These are phyloP conservation scores for Symphodus melops DNA, from an alignment of 2,113 vertebrate species.

Conservation along the genomic window DNA sequence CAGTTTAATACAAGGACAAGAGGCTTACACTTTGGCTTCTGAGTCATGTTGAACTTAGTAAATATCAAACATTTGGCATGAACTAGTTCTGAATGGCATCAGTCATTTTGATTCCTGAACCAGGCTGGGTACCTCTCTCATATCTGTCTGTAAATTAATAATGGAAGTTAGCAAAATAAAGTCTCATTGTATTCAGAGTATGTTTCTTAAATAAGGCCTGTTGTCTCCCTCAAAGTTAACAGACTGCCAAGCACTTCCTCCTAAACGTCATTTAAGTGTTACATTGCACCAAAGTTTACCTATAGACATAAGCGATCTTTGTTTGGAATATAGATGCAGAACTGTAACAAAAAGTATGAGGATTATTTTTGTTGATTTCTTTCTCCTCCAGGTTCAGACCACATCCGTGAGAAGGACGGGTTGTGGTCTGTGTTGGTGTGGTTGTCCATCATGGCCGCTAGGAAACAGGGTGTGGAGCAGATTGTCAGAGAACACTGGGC, in stretches of 20 bases:
- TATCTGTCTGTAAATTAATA: no score
- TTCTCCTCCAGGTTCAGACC: slow-evolving; percentile 89
- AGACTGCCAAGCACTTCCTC: not conserved
- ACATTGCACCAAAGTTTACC: not conserved
- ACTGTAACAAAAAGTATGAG: not conserved
- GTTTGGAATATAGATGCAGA: not conserved
- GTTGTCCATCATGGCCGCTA: slow-evolving; percentile 93
- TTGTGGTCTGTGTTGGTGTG: slow-evolving; percentile 96
- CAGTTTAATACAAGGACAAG: no score
- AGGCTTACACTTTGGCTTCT: no score
- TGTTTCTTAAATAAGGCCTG: no score
- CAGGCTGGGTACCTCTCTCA: no score
- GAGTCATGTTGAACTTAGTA: no score
- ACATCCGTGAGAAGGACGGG: slow-evolving; percentile 97
- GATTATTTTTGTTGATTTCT: not conserved
- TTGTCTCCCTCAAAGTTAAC: no score
- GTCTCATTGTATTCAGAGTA: no score
- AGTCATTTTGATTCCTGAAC: no score
- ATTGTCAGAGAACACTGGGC: slow-evolving; percentile 96
- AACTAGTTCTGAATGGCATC: no score
- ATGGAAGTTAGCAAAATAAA: no score
- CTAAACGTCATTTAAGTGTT: not conserved
- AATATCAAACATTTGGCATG: no score
- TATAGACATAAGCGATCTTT: not conserved
- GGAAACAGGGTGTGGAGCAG: slow-evolving; percentile 93